These are phyloP conservation scores for Peromyscus eremicus DNA, from an alignment of 2,797 vertebrate genomes.

Conservation along the genomic window DNA sequence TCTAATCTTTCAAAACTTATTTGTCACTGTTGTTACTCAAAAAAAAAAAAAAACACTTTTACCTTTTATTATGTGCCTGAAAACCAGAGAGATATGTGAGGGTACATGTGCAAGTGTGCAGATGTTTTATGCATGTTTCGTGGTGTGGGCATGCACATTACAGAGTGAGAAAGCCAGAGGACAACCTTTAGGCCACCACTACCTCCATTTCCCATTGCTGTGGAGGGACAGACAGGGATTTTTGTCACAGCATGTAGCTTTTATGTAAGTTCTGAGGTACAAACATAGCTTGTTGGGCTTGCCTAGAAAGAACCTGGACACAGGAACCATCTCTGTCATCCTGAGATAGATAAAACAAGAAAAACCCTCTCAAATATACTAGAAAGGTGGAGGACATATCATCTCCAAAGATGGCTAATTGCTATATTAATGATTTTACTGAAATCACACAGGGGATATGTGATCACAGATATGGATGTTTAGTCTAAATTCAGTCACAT, in stretches of 20 bases:
- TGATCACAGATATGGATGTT: not conserved
- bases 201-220: not conserved
- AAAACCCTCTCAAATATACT: not conserved
- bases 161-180: not conserved
- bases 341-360: conserved; percentile 51
- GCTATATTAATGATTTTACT: not conserved
- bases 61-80: not conserved
- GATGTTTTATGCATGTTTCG: no score
- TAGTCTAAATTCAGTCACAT: not conserved
- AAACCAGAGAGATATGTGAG: not conserved
- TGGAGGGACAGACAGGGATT: not conserved
- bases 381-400: not conserved
- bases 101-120: not conserved
- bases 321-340: not conserved
- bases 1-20: not conserved
- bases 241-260: not conserved
- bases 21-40: not conserved
- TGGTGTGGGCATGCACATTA: not conserved
- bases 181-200: not conserved
- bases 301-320: not conserved
- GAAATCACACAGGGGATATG: not conserved
- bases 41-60: not conserved
- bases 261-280: not conserved
- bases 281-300: not conserved
- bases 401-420: not conserved